These are phyloP conservation scores for Vanessa tameamea DNA, from an alignment of 1,140 invertebrate species.

Conservation along the genomic window DNA sequence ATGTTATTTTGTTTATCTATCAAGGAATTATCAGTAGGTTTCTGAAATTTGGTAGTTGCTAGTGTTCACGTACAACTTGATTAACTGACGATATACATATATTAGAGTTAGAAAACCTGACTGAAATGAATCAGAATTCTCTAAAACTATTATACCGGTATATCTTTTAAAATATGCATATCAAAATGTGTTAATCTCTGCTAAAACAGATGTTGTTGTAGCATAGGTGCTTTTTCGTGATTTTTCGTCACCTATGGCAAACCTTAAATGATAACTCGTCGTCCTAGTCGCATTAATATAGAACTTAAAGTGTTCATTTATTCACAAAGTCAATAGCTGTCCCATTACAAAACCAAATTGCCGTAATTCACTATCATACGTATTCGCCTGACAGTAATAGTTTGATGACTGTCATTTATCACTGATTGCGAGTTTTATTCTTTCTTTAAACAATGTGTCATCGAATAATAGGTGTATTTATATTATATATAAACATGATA, in stretches of 20 bases:
- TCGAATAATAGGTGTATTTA: slow-evolving; percentile 8
- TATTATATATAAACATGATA: not conserved
- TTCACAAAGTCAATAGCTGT: slow-evolving; percentile 23
- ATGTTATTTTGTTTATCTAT: no score
- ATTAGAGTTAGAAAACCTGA: no score
- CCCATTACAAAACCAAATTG: slow-evolving; percentile 30
- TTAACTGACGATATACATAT: no score
- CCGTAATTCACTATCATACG: slow-evolving; percentile 24
- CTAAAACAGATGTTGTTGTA: no score
- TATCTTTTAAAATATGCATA: no score
- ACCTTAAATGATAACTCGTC: not conserved
- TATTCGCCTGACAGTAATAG: slow-evolving; percentile 38
- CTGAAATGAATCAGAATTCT: no score
- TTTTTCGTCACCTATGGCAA: not conserved
- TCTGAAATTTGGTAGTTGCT: no score
- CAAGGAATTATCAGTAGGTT: no score
- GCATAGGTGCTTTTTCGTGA: no score
- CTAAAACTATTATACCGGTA: no score
- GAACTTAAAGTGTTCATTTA: slow-evolving; percentile 24
- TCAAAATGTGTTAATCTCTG: no score
- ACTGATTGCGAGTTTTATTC: slow-evolving; percentile 34
- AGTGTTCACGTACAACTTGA: no score
- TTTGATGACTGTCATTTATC: slow-evolving; percentile 33
- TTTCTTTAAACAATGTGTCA: slow-evolving; percentile 16
- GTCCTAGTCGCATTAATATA: slow-evolving; percentile 16